phyloP scores from a whole-genome alignment of 1,140 invertebrate species.

The Mesaphorura yosii region DNA sequence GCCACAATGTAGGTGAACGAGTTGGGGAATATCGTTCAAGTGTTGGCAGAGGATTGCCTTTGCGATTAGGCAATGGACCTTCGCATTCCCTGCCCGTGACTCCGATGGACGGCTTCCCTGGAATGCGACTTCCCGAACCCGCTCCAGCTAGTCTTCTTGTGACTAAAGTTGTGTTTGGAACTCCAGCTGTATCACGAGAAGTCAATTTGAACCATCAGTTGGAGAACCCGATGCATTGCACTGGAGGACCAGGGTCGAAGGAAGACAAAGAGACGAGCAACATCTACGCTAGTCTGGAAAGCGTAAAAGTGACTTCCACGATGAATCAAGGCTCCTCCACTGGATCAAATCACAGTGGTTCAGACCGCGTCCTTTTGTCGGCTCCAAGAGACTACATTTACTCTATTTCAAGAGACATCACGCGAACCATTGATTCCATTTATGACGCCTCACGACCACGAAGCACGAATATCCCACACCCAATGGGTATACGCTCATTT shows the following conservation, averaged over 20 bases:
- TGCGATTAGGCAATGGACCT: slow-evolving; percentile 30
- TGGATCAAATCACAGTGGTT: slow-evolving; percentile 28
- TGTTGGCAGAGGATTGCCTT: slow-evolving; percentile 28
- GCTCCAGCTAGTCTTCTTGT: slow-evolving; percentile 31
- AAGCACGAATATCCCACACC: slow-evolving; percentile 29
- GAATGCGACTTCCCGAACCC: slow-evolving; percentile 29
- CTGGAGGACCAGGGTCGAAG: slow-evolving; percentile 19
- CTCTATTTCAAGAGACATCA: slow-evolving; percentile 32
- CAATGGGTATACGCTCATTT: slow-evolving; percentile 17
- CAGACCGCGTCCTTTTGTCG: slow-evolving; percentile 30
- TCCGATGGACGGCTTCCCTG: slow-evolving; percentile 30
- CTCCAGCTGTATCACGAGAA: slow-evolving; percentile 29
- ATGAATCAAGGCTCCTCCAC: slow-evolving; percentile 26
- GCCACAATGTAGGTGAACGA: slow-evolving; percentile 26
- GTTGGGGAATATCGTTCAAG: slow-evolving; percentile 31
- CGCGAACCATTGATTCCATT: slow-evolving; percentile 32
- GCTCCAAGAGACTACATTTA: slow-evolving; percentile 31
- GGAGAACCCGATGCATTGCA: slow-evolving; percentile 28
- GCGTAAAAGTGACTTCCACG: slow-evolving; percentile 29
- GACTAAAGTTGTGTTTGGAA: slow-evolving; percentile 32
- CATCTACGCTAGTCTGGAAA: slow-evolving; percentile 31
- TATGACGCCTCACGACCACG: slow-evolving; percentile 30
- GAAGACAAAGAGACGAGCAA: slow-evolving; percentile 29
- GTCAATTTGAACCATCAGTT: slow-evolving; percentile 31
- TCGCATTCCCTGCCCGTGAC: slow-evolving; percentile 30